Evolutionary conservation across 1,140 invertebrate species (phyloP), one percentile per base, ranked within the genome.

Genomic region (Pogonus chalceus): DNA sequence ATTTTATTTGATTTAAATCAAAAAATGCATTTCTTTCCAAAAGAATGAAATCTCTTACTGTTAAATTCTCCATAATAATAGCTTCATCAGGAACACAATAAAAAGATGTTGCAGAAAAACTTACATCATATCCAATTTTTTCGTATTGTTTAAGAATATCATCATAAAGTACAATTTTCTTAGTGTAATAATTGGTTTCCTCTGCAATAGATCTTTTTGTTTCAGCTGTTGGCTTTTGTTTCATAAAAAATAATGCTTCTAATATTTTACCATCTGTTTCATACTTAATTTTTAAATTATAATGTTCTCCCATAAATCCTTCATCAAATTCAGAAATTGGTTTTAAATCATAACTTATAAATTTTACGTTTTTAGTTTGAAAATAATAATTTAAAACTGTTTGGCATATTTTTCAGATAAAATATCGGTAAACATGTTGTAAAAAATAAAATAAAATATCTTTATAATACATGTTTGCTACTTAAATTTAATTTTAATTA

Each of bases 291-390:
- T 43, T 43, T 43, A 43, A 16, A 4, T 43, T 43, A 18, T 43
- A 43, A 43, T 43, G 37, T 43, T 43, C 37, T 4, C 37, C 37
- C 37, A 43, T 43, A 18, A 43, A 43, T 4, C 37, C 37, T 43
- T 43, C 37, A 12, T 4, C 37, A 43, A 10, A 4, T 43, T 43
- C 37, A 43, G 37, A 43, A 4, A 43, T 43, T 43, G 37, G 37
- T 43, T 43, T 43, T 16, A 43, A 4, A 4, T 9, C 9, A 12
- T 3, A 7, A 43, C 3, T 4, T 12, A 43, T 9, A 16, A 18
- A 12, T 43, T 43, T 43, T 4, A 43, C 9, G 18, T 43, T 43
- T n/a, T n/a, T n/a, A n/a, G n/a, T n/a, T n/a, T n/a, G n/a, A n/a
- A n/a, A n/a, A n/a, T n/a, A n/a, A n/a, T n/a, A n/a, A n/a, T n/a